A percentile compares a stretch with the other conserved stretches of the same genome.
phyloP scores from a whole-genome alignment of 2,797 vertebrate genomes.

The Ctenochaetus hawaiiensis region DNA sequence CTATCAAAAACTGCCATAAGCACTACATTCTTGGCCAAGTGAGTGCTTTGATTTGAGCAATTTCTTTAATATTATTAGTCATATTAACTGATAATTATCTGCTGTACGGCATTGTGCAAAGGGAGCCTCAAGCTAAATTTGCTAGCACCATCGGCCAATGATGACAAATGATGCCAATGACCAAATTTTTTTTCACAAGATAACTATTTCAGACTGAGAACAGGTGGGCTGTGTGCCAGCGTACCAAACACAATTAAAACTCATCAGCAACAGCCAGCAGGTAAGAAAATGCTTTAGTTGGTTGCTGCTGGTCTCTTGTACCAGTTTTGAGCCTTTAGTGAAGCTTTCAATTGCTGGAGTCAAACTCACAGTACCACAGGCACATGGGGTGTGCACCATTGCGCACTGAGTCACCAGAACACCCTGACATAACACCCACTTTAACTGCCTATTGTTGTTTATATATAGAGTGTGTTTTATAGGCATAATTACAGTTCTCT shows the following conservation, averaged over 20 bases:
- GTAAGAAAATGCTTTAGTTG: slow-evolving; percentile 17
- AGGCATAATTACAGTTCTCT: slow-evolving; percentile 73
- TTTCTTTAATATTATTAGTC: slow-evolving; percentile 21
- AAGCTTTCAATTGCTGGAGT: slow-evolving; percentile 46
- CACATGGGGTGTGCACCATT: slow-evolving; percentile 58
- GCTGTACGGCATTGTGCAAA: slow-evolving; percentile 1
- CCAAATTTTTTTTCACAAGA: slow-evolving; percentile 18
- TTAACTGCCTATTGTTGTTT: slow-evolving; percentile 80
- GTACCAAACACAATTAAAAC: slow-evolving; percentile 20
- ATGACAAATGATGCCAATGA: too few relatives aligned
- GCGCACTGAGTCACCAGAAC: slow-evolving; percentile 67
- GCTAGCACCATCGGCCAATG: slow-evolving; percentile 22
- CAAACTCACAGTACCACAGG: slow-evolving; percentile 35
- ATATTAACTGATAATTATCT: slow-evolving; percentile 14
- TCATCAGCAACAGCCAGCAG: slow-evolving; percentile 9
- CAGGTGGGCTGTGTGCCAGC: slow-evolving; percentile 32
- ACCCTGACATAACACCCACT: slow-evolving; percentile 76
- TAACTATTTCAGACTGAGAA: slow-evolving; percentile 34
- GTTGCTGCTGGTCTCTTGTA: slow-evolving; percentile 7
- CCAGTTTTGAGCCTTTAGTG: slow-evolving; percentile 33
- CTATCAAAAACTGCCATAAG: slow-evolving; percentile 14
- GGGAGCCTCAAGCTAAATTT: slow-evolving; percentile 26
- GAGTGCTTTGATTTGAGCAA: slow-evolving; percentile 16
- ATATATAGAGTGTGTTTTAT: slow-evolving; percentile 81
- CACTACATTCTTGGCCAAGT: background rate